phyloP scores from a whole-genome alignment of 2,113 vertebrate species.

The Podarcis cretensis region DNA sequence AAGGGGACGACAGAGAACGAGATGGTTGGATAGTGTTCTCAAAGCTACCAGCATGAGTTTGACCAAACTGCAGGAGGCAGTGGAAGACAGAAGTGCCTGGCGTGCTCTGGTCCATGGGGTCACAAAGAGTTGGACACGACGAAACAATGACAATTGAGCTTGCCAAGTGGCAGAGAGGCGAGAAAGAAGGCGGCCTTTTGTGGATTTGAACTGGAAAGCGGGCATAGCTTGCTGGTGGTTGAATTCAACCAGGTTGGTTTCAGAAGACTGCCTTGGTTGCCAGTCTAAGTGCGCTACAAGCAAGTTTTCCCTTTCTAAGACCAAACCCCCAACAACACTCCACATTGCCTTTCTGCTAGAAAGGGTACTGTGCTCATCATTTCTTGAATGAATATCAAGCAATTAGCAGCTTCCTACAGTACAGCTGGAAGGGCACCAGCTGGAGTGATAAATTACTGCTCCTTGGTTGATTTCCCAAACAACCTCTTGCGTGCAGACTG shows the following conservation, averaged over 20 bases:
- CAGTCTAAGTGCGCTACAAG: not conserved
- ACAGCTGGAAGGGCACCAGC: slow-evolving; percentile 47
- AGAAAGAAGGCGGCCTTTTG: not conserved
- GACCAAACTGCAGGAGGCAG: no score
- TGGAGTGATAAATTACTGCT: slow-evolving; percentile 45
- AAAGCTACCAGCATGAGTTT: no score
- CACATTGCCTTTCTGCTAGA: not conserved
- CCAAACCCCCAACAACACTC: not conserved
- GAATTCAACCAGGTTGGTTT: not conserved
- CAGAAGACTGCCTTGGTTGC: not conserved
- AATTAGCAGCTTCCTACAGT: slow-evolving; percentile 46
- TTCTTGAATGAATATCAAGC: slow-evolving; percentile 48
- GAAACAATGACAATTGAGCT: no score
- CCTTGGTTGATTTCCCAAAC: slow-evolving; percentile 52
- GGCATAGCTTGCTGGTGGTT: not conserved
- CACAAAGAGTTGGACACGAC: no score
- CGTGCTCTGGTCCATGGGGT: no score
- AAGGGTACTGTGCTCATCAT: not conserved
- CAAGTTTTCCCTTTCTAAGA: not conserved
- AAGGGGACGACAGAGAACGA: no score
- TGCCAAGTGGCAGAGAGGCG: not conserved
- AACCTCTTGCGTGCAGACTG: not conserved
- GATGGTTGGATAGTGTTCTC: no score
- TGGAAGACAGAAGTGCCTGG: no score
- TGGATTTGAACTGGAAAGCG: not conserved